phyloP scores from a whole-genome alignment of 2,797 vertebrate genomes.

The Etheostoma perlongum region DNA sequence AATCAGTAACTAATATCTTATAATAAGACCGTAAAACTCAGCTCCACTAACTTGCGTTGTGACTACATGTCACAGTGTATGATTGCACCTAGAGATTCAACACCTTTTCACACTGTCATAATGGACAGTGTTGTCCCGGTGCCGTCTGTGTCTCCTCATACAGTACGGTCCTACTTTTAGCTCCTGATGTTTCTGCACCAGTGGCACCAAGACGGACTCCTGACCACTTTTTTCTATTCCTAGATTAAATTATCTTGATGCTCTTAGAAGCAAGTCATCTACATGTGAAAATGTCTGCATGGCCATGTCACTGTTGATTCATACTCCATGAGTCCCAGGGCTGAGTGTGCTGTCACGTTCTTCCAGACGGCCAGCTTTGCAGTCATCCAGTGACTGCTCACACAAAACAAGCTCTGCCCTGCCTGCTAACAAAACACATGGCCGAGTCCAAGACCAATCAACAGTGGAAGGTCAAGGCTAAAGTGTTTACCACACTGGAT shows the following conservation, averaged over 20 bases:
- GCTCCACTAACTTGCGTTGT: not conserved
- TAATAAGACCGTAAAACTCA: not conserved
- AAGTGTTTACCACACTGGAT: slow-evolving; percentile 50
- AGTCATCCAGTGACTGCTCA: slow-evolving; percentile 38
- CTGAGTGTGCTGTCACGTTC: slow-evolving; percentile 45
- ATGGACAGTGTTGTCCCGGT: not conserved
- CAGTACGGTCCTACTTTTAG: slow-evolving; percentile 1
- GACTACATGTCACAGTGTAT: not conserved
- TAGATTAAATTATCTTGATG: slow-evolving; percentile 18
- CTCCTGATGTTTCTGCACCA: not conserved
- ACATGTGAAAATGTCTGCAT: slow-evolving; percentile 36
- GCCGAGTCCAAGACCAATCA: slow-evolving; percentile 55
- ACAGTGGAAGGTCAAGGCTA: slow-evolving; percentile 60
- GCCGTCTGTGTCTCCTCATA: not conserved
- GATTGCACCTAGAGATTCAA: not conserved
- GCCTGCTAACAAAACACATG: slow-evolving; percentile 49
- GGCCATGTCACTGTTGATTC: slow-evolving; percentile 50
- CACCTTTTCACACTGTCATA: not conserved
- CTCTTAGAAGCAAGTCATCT: slow-evolving; percentile 32
- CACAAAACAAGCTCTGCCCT: slow-evolving; percentile 40
- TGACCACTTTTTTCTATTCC: not conserved
- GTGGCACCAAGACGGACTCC: not conserved
- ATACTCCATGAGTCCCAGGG: slow-evolving; percentile 45
- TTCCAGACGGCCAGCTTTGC: slow-evolving; percentile 43
- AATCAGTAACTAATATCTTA: too few species aligned